Percentiles rank a stretch among this genome's conserved stretches.
Conservation (phyloP, 1,140 invertebrate species). For the Oppia nitens region DNA sequence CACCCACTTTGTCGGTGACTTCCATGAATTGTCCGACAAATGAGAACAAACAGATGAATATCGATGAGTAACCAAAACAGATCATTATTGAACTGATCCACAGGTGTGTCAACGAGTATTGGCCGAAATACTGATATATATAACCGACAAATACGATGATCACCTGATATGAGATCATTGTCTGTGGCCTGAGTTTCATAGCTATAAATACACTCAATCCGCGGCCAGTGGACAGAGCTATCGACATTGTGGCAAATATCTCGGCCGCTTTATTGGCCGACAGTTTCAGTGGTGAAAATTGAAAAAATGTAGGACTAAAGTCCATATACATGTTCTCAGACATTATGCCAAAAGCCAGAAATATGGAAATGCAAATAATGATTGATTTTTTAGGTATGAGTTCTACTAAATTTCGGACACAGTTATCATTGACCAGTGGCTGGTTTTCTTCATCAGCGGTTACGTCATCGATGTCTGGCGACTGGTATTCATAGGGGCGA, state of each 20-base stretch:
- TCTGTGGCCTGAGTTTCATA: background rate
- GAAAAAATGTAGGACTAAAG: background rate
- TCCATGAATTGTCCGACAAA: background rate
- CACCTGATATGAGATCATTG: background rate
- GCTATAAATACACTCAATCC: slow-evolving; percentile 1
- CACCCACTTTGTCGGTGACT: background rate
- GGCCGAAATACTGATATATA: background rate
- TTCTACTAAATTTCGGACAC: no score
- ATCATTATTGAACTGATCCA: background rate
- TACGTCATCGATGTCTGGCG: background rate
- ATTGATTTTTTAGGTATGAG: background rate
- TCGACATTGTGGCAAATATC: background rate
- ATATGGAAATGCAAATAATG: background rate
- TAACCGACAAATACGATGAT: background rate
- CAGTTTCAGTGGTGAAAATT: background rate
- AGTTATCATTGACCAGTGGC: background rate
- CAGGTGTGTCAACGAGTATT: background rate
- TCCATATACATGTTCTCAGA: background rate
- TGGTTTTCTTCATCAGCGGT: background rate
- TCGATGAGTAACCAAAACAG: slow-evolving; percentile 1
- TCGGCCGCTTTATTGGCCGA: background rate
- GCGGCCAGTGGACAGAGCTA: background rate
- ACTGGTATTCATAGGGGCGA: background rate
- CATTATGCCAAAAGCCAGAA: background rate
- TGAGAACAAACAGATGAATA: background rate